Conservation (phyloP, 64 coral and sea anemone genomes). For the Actinia tenebrosa region DNA sequence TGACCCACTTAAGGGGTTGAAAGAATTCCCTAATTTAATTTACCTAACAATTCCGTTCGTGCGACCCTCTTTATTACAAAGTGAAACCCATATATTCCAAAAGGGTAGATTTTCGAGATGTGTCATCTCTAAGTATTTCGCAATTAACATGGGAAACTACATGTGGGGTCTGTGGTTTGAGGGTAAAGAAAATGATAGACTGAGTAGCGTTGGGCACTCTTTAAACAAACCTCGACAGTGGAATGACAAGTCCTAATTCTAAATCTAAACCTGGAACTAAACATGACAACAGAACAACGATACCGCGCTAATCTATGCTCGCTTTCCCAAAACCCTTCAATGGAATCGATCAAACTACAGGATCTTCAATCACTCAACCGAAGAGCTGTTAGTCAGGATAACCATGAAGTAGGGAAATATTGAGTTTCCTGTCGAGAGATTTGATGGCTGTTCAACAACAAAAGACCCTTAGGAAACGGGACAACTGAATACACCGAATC, state of each 20-base stretch:
- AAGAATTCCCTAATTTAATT: constrained; percentile 98
- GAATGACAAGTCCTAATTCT: constrained; percentile 11
- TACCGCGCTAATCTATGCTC: constrained; percentile 22
- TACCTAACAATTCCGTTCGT: constrained; percentile 53
- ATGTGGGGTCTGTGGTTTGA: constrained; percentile 19
- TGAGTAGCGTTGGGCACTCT: constrained; percentile 10
- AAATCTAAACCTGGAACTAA: constrained; percentile 24
- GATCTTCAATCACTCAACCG: constrained; percentile 22
- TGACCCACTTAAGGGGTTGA: constrained; percentile 98
- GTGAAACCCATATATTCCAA: constrained; percentile 4
- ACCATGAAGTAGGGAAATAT: constrained; percentile 43
- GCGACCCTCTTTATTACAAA: constrained; percentile 14
- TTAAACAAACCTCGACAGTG: constrained; percentile 22
- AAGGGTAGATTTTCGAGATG: constrained; percentile 26
- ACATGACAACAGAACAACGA: constrained; percentile 39
- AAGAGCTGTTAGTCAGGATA: constrained; percentile 22
- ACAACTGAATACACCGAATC: constrained; percentile 66
- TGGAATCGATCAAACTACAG: constrained; percentile 18
- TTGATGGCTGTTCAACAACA: constrained; percentile 57
- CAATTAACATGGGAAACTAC: constrained; percentile 30
- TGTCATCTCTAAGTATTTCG: constrained; percentile 23
- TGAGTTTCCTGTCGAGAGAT: constrained; percentile 42
- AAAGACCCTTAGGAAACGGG: constrained; percentile 61
- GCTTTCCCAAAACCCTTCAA: constrained; percentile 1
- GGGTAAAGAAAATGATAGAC: neutral